A percentile compares a stretch with the other conserved stretches of the same genome.
phyloP scores from a whole-genome alignment of 92 coral and sea anemone species.

The Bergia puertoricense region DNA sequence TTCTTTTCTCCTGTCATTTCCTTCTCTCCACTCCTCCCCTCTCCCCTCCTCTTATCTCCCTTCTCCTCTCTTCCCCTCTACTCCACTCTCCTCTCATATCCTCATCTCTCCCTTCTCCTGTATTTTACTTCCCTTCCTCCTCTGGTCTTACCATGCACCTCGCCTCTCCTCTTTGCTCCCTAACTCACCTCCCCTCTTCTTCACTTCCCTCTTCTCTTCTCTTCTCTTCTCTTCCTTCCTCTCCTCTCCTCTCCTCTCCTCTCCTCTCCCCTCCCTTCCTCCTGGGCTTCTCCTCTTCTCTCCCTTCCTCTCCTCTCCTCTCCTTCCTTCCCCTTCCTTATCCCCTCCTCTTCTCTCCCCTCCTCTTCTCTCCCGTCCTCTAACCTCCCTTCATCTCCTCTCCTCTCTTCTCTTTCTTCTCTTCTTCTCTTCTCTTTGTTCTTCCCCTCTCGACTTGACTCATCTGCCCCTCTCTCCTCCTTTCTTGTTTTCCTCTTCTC shows the following conservation, averaged over 20 bases:
- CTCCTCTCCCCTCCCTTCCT: background rate
- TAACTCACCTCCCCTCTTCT: too few species aligned
- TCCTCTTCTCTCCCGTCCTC: background rate
- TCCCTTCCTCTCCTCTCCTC: background rate
- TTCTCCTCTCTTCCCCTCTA: too few species aligned
- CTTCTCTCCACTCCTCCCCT: background rate
- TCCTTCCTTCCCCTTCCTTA: too few species aligned
- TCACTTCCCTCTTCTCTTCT: background rate
- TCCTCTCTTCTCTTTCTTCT: too few species aligned
- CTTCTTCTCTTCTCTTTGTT: background rate
- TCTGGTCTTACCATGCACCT: background rate
- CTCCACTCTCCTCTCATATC: too few species aligned
- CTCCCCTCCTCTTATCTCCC: too few species aligned
- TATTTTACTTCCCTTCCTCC: background rate
- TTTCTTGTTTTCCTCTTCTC: too few species aligned
- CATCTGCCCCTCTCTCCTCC: too few species aligned
- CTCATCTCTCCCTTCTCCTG: too few species aligned
- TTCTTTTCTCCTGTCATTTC: background rate
- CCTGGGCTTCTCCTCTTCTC: too few species aligned
- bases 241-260: background rate
- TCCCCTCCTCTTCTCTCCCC: background rate
- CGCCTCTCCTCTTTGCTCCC: background rate
- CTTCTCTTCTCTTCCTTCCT: background rate
- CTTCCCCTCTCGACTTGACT: too few species aligned
- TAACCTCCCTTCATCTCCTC: background rate